phyloP scores from a whole-genome alignment of 2,113 vertebrate genomes.

The Microcebus ravelobensis region DNA sequence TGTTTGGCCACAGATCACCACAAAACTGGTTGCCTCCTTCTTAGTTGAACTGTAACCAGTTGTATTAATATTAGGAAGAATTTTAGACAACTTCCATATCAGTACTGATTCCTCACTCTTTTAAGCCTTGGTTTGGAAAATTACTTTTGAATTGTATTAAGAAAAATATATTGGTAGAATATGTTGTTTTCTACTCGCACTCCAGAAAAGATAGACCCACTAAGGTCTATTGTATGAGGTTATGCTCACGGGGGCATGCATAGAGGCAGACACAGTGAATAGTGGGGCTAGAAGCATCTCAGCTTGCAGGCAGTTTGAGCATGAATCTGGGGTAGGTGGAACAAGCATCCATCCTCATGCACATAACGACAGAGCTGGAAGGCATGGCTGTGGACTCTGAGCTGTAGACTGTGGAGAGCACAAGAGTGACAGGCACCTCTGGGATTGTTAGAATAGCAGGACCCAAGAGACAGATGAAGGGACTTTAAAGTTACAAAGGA shows the following conservation, averaged over 20 bases:
- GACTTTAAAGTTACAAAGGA: neutral
- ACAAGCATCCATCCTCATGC: too few relatives aligned
- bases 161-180: neutral
- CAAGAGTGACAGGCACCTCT: accelerated
- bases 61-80: neutral
- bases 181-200: neutral
- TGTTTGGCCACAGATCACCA: neutral
- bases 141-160: neutral
- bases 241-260: accelerated
- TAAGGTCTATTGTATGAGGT: neutral
- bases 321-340: too few relatives aligned
- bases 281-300: neutral
- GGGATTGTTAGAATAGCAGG: too few relatives aligned
- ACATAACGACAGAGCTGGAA: accelerated
- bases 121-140: neutral
- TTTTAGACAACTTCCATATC: neutral
- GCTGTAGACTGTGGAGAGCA: too few relatives aligned
- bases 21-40: neutral
- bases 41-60: neutral
- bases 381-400: too few relatives aligned
- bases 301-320: accelerated
- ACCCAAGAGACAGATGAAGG: neutral
- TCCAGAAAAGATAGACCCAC: neutral
- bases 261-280: accelerated
- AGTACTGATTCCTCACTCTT: neutral